Evolutionary conservation across 2,797 vertebrate genomes (phyloP).

Genomic region (Chloroceryle inda): DNA sequence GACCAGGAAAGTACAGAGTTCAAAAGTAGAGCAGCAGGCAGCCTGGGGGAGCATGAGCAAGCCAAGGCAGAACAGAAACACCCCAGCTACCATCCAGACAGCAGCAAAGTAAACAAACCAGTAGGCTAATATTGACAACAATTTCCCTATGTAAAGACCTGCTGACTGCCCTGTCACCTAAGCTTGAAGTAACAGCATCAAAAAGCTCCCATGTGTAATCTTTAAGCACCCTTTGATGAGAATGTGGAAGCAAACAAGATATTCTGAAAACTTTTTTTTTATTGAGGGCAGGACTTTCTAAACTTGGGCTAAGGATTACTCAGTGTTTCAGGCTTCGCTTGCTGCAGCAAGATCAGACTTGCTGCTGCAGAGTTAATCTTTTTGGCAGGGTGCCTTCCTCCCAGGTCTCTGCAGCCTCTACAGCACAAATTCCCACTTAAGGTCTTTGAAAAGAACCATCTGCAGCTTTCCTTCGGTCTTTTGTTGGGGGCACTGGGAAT

Average conservation of each 20-base stretch:
- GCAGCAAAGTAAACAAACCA: neutral
- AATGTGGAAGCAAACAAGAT: neutral
- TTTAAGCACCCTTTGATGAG: neutral
- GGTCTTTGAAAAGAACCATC: neutral
- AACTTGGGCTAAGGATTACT: neutral
- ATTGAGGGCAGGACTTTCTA: neutral
- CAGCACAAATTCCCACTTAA: neutral
- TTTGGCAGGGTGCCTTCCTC: conserved; percentile 4
- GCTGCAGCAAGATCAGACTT: neutral
- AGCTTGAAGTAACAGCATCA: neutral
- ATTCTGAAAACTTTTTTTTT: neutral
- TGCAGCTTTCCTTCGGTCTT: neutral
- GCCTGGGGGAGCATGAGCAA: conserved; percentile 26
- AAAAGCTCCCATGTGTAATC: neutral
- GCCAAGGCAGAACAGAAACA: conserved; percentile 31
- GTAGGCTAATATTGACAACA: neutral
- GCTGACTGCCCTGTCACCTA: neutral
- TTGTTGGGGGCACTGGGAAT: neutral
- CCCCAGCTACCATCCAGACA: neutral
- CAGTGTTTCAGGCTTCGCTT: neutral
- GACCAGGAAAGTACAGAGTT: conserved; percentile 8
- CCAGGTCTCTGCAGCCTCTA: neutral
- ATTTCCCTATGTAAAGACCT: neutral
- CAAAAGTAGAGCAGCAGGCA: conserved; percentile 40
- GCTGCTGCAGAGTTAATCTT: neutral